Conservation (phyloP, 2,797 vertebrate genomes). For the Catharus ustulatus region DNA sequence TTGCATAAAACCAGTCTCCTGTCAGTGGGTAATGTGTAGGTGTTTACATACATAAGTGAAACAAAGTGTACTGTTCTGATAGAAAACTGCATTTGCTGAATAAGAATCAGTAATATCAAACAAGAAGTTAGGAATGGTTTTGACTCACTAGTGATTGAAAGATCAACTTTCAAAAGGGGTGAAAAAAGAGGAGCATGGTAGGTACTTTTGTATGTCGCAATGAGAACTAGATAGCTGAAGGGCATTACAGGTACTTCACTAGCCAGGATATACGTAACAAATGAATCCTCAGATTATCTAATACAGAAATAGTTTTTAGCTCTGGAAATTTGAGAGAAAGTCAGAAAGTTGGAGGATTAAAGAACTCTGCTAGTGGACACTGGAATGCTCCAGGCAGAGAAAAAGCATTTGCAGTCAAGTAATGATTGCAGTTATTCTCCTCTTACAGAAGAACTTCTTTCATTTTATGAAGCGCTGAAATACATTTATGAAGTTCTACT, state of each 20-base stretch:
- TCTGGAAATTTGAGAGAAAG: slow-evolving; percentile 4
- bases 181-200: background rate
- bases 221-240: background rate
- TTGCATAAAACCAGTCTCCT: background rate
- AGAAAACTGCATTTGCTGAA: background rate
- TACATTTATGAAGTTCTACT: background rate
- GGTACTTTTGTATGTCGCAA: background rate
- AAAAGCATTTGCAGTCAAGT: background rate
- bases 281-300: background rate
- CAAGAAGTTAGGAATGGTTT: background rate
- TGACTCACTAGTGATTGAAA: background rate
- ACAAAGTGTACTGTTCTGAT: background rate
- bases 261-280: background rate
- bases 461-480: background rate
- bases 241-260: background rate
- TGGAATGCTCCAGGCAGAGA: slow-evolving; percentile 3
- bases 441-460: background rate
- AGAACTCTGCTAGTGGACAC: background rate
- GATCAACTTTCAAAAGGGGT: background rate
- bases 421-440: background rate
- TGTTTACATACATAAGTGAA: background rate
- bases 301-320: background rate
- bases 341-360: background rate
- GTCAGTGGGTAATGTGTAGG: background rate
- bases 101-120: background rate